Conservation (phyloP, 2,113 vertebrate genomes). For the Azemiops feae region DNA sequence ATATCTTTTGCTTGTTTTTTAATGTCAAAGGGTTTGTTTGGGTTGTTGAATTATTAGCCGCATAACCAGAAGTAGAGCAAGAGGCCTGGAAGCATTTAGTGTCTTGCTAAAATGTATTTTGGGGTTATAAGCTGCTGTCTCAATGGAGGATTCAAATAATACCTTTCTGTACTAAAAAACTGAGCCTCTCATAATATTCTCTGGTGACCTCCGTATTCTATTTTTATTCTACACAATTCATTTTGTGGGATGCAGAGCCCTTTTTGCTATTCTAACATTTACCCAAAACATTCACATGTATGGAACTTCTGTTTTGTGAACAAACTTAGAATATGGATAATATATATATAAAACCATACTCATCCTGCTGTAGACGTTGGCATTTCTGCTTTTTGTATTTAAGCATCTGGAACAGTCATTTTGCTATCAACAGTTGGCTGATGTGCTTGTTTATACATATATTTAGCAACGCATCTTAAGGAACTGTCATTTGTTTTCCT, state of each 20-base stretch:
- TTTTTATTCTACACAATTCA: not conserved
- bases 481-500: not conserved
- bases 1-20: not conserved
- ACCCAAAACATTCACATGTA: not conserved
- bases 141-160: not conserved
- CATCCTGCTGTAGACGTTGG: not conserved
- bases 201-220: not conserved
- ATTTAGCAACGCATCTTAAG: not conserved
- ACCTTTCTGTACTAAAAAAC: not conserved
- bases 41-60: not conserved
- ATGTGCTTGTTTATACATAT: slow-evolving; percentile 19
- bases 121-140: not conserved
- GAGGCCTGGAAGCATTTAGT: not conserved
- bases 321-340: not conserved
- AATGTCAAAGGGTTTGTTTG: not conserved
- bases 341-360: not conserved
- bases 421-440: slow-evolving; percentile 13
- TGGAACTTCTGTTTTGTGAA: slow-evolving; percentile 8
- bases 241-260: not conserved
- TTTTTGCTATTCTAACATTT: not conserved
- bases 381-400: not conserved
- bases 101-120: not conserved
- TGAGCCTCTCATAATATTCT: not conserved
- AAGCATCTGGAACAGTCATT: not conserved
- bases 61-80: not conserved